Conservation (phyloP, 2,888 invertebrate genomes). For the Adineta ricciae region DNA sequence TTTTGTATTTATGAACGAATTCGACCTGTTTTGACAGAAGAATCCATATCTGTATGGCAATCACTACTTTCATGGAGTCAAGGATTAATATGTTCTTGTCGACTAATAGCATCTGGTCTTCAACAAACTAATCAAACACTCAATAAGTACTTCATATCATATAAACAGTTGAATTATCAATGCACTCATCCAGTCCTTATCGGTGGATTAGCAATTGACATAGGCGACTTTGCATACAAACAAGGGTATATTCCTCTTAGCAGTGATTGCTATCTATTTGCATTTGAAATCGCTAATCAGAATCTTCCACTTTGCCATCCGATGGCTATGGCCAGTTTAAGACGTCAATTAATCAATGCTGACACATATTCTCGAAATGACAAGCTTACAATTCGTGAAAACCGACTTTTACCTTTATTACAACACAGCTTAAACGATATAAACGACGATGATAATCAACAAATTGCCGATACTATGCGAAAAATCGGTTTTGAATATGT, state of each 20-base stretch:
- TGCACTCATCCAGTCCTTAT: neutral
- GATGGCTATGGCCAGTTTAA: neutral
- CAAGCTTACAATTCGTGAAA: too few relatives aligned
- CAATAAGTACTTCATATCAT: neutral
- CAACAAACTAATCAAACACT: neutral
- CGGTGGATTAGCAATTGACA: neutral
- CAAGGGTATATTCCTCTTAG: neutral
- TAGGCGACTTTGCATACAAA: neutral
- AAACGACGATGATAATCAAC: too few relatives aligned
- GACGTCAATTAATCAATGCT: neutral
- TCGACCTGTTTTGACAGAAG: neutral
- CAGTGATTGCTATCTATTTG: neutral
- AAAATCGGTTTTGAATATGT: too few relatives aligned
- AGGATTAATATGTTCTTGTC: neutral
- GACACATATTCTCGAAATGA: too few relatives aligned
- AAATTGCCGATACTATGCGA: too few relatives aligned
- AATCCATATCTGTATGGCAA: neutral
- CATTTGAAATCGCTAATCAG: neutral
- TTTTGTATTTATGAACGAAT: neutral
- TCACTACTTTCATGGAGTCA: neutral
- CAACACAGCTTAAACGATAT: too few relatives aligned
- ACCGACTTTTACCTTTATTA: too few relatives aligned
- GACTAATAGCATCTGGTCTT: neutral
- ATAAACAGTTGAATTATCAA: neutral
- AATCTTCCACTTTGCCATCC: neutral